phyloP scores from a whole-genome alignment of 2,888 invertebrate genomes.

The Gasteruption jaculator region DNA sequence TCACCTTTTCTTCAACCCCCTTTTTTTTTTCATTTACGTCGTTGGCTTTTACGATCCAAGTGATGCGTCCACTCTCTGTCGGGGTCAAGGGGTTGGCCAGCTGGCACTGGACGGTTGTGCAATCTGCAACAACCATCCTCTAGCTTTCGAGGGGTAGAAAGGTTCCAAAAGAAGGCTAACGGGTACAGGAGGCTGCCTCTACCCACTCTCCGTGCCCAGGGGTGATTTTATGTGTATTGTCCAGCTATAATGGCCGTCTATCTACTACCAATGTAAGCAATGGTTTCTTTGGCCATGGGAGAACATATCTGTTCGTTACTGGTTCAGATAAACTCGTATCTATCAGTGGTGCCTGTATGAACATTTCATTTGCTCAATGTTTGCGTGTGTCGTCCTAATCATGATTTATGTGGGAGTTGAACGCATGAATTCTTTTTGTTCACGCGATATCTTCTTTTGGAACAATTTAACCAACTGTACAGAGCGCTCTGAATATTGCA shows the following conservation, averaged over 20 bases:
- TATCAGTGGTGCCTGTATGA: too few relatives aligned
- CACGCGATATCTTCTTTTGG: too few relatives aligned
- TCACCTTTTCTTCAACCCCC: too few relatives aligned
- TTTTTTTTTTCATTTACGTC: too few relatives aligned
- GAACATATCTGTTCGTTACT: not conserved
- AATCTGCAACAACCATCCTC: slow-evolving; percentile 32
- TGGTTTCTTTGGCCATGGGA: slow-evolving; percentile 25
- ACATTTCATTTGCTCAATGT: too few relatives aligned
- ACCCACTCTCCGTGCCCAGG: slow-evolving; percentile 11
- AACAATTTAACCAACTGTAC: too few relatives aligned
- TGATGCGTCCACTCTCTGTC: slow-evolving; percentile 29
- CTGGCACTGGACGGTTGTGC: slow-evolving; percentile 50
- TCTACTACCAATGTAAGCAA: slow-evolving; percentile 31
- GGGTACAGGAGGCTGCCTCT: slow-evolving; percentile 1
- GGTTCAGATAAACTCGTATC: too few relatives aligned
- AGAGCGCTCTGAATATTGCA: too few relatives aligned
- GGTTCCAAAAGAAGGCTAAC: slow-evolving; percentile 6
- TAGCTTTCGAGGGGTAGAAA: not conserved
- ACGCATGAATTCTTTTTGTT: not conserved
- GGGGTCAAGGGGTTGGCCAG: slow-evolving; percentile 52
- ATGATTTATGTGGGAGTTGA: slow-evolving; percentile 2
- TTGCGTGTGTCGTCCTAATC: not conserved
- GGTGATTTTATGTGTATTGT: slow-evolving; percentile 23
- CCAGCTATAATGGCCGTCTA: slow-evolving; percentile 34
- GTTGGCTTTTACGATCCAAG: slow-evolving; percentile 24